Evolutionary conservation across 2,797 vertebrate genomes (phyloP).

Genomic region (Pangasius sanitwongsei): DNA sequence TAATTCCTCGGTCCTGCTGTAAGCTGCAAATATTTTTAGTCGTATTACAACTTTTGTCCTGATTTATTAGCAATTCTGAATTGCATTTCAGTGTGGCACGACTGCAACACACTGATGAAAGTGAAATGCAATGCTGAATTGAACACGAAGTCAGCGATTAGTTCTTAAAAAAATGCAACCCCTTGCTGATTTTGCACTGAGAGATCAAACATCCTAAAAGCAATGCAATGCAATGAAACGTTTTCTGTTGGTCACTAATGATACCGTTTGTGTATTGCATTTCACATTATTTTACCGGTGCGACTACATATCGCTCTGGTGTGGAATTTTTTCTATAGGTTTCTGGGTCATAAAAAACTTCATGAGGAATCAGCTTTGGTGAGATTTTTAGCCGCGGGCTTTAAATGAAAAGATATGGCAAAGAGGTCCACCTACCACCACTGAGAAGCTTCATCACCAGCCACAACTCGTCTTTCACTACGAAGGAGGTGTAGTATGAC

Average conservation of each 20-base stretch:
- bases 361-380: background rate
- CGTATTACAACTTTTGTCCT: background rate
- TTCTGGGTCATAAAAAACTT: background rate
- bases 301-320: background rate
- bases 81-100: background rate
- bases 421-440: conserved; percentile 82
- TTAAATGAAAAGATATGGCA: background rate
- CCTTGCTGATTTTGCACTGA: background rate
- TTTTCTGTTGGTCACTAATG: background rate
- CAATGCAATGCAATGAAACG: background rate
- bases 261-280: background rate
- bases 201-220: background rate
- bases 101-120: background rate
- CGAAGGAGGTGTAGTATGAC: conserved; percentile 97
- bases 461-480: conserved; percentile 99
- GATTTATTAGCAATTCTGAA: background rate
- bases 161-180: background rate
- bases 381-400: background rate
- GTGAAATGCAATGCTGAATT: background rate
- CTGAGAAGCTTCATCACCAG: conserved; percentile 98
- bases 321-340: background rate
- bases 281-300: background rate
- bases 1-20: background rate
- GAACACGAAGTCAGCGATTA: background rate
- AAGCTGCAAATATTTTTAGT: background rate